Conservation (phyloP, 2,888 invertebrate genomes). For the Scaptomyza tumidula region DNA sequence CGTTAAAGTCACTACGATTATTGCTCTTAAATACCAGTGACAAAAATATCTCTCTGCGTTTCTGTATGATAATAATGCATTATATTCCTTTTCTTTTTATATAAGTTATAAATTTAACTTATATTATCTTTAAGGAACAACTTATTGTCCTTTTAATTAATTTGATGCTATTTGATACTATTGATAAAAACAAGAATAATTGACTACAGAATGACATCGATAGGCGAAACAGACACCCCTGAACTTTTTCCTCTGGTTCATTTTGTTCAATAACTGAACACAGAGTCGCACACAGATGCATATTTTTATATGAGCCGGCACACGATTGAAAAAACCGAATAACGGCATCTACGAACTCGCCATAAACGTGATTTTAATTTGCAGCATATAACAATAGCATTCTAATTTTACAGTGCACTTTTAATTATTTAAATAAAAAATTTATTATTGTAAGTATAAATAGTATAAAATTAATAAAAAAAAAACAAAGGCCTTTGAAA, state of each 20-base stretch:
- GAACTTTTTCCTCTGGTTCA: constrained; percentile 11
- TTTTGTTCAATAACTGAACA: constrained; percentile 10
- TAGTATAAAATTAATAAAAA: not conserved
- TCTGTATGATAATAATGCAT: not conserved
- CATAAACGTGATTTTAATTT: constrained; percentile 67
- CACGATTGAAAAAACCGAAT: constrained; percentile 56
- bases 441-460: constrained; percentile 35
- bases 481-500: not conserved
- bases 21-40: not conserved
- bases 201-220: not conserved
- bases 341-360: constrained; percentile 58
- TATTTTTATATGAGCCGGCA: constrained; percentile 18
- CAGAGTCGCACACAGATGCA: constrained; percentile 16
- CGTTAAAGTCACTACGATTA: not conserved
- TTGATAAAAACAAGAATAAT: not conserved
- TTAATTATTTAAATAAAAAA: constrained; percentile 11
- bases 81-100: not conserved
- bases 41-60: not conserved
- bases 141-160: not conserved
- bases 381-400: constrained; percentile 37
- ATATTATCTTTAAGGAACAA: not conserved
- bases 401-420: constrained; percentile 31
- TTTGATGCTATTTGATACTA: too few relatives aligned
- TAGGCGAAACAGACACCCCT: not conserved
- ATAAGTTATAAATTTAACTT: not conserved